Evolutionary conservation across 2,888 invertebrate genomes (phyloP), one percentile per base, ranked within the genome.

Genomic region (Diploptera punctata): DNA sequence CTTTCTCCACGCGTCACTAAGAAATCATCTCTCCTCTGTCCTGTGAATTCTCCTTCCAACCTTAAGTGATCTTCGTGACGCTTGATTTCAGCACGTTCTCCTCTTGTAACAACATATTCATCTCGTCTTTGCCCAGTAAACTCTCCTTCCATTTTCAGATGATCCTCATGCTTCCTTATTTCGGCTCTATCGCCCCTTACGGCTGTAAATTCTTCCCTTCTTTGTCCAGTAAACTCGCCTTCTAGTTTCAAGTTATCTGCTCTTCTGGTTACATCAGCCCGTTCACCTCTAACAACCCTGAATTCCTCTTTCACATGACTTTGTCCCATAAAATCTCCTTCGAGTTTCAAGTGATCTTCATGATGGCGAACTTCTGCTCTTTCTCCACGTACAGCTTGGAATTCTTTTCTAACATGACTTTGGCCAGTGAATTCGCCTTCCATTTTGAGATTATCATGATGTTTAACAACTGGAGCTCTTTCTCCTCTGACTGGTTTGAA

Each of bases 41-140:
- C 70, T 29, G 75, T 76, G 75, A 80, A 80, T 24, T 80, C 80
- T 2, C 80, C 80, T 74, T 80, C 80, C 19, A 79, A 76, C 72
- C 76, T 80, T 3, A 81, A 77, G 79, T 92, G 89, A 80, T 92
- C 92, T 80, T 90, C 88, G 76, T 87, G 89, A 78, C 80, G 86
- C 1, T 89, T 86, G 1, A 90, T 81, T 72, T 89, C 87, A 1
- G 87, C 86, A 70, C 90, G 83, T 79, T 91, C 91, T 7, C 88
- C 89, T 72, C 83, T 83, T 24, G 86, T 85, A 4, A 86, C 84
- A 1, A 68, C 57, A 67, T 68, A 73, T 10, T 74, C 71, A 10
- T 75, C 72, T 81, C 31, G 84, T 79, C 73, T 87, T 86, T 21
- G 84, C 31, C 74, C 77, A 67, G 84, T 84, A 76, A 88, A 87